These are phyloP conservation scores for Miniopterus natalensis DNA, from an alignment of 2,113 vertebrate species.

Conservation along the genomic window DNA sequence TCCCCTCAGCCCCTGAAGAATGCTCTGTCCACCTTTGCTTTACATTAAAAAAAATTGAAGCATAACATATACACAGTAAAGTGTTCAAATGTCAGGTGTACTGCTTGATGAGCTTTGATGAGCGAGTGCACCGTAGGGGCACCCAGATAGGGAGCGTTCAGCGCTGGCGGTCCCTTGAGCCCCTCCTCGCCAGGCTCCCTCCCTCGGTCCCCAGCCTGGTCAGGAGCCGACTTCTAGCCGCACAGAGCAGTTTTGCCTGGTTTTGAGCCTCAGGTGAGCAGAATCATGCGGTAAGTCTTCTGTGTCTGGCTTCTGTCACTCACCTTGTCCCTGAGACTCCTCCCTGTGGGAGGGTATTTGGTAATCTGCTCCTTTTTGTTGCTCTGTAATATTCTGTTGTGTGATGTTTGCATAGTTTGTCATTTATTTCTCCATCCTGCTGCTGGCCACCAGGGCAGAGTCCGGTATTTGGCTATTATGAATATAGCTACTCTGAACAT, in stretches of 20 bases:
- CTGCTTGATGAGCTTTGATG: background rate
- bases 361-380: background rate
- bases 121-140: background rate
- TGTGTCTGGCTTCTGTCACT: background rate
- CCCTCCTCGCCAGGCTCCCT: background rate
- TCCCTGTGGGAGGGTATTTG: accelerated
- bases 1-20: background rate
- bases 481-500: background rate
- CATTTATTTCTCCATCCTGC: background rate
- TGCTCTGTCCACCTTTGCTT: background rate
- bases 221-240: background rate
- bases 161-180: background rate
- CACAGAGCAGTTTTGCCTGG: background rate
- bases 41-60: background rate
- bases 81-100: background rate
- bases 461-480: background rate
- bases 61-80: background rate
- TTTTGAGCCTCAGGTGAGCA: background rate
- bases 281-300: background rate
- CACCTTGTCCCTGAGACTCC: background rate
- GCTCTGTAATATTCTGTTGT: background rate
- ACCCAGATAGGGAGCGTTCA: background rate
- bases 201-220: background rate
- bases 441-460: background rate
- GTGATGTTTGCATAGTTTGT: background rate